Conservation (phyloP, 2,888 invertebrate species). For the Lepidochitona cinerea region DNA sequence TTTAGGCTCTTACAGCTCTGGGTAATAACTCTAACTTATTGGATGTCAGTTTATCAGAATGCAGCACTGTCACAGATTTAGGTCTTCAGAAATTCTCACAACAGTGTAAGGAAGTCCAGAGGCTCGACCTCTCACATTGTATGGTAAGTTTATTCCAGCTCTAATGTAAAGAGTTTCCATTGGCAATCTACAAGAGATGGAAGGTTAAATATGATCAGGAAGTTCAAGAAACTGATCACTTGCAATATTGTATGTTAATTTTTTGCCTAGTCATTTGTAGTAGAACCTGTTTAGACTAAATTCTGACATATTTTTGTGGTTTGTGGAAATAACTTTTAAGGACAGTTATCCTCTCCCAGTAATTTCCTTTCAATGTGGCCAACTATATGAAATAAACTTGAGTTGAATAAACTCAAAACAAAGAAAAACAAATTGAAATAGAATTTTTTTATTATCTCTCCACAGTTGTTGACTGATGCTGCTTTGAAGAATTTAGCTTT, state of each 20-base stretch:
- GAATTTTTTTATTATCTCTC: conserved; percentile 18
- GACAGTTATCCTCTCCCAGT: too few species aligned
- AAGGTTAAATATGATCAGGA: too few species aligned
- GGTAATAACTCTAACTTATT: conserved; percentile 63
- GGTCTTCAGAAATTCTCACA: conserved; percentile 71
- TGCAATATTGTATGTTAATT: too few species aligned
- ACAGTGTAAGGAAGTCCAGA: conserved; percentile 66
- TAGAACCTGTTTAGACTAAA: not conserved
- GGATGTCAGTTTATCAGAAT: conserved; percentile 65
- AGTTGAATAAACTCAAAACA: too few species aligned
- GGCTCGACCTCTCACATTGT: conserved; percentile 70
- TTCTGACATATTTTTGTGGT: not conserved
- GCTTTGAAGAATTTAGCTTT: conserved; percentile 71
- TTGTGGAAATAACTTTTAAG: too few species aligned
- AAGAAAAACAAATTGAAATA: too few species aligned
- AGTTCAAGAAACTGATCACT: too few species aligned
- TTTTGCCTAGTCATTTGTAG: not conserved
- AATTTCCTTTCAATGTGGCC: too few species aligned
- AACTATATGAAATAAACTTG: too few species aligned
- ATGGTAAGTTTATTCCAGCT: conserved; percentile 45
- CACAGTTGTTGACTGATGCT: conserved; percentile 69
- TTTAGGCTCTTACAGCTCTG: conserved; percentile 61
- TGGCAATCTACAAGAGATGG: not conserved
- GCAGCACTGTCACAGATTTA: conserved; percentile 66
- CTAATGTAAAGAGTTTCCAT: not conserved